Percentiles rank a stretch among this genome's conserved stretches.
phyloP scores from a whole-genome alignment of 2,888 invertebrate species.

The Oligia fasciuncula region DNA sequence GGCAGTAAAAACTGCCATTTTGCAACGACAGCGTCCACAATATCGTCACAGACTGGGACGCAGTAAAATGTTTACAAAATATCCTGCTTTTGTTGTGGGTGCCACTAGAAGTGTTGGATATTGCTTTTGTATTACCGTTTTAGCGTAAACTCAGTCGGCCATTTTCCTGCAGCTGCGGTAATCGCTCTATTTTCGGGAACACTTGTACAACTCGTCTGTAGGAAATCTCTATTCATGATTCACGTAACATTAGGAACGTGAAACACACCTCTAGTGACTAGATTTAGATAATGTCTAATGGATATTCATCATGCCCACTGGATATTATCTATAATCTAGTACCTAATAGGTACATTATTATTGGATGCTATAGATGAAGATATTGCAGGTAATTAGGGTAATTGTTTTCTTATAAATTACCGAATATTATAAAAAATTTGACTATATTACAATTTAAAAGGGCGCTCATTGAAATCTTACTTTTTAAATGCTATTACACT shows the following conservation, averaged over 20 bases:
- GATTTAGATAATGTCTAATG: background rate
- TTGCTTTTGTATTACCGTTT: slow-evolving; percentile 85
- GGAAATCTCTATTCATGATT: slow-evolving; percentile 50
- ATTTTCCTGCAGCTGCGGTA: slow-evolving; percentile 71
- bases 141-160: slow-evolving; percentile 75
- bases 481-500: too few species aligned
- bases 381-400: background rate
- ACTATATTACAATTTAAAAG: too few species aligned
- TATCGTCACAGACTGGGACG: slow-evolving; percentile 87
- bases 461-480: too few species aligned
- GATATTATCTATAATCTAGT: background rate
- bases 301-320: background rate
- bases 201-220: slow-evolving; percentile 39
- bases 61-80: slow-evolving; percentile 89
- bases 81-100: slow-evolving; percentile 83
- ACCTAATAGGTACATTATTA: background rate
- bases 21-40: slow-evolving; percentile 86
- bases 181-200: slow-evolving; percentile 67
- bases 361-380: background rate
- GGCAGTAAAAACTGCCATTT: slow-evolving; percentile 87
- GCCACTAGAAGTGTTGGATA: slow-evolving; percentile 79
- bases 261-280: background rate
- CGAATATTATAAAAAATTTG: too few species aligned
- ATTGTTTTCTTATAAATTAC: background rate
- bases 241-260: slow-evolving; percentile 1